Conservation (phyloP, 2,797 vertebrate species). For the Macropus fuliginosus region DNA sequence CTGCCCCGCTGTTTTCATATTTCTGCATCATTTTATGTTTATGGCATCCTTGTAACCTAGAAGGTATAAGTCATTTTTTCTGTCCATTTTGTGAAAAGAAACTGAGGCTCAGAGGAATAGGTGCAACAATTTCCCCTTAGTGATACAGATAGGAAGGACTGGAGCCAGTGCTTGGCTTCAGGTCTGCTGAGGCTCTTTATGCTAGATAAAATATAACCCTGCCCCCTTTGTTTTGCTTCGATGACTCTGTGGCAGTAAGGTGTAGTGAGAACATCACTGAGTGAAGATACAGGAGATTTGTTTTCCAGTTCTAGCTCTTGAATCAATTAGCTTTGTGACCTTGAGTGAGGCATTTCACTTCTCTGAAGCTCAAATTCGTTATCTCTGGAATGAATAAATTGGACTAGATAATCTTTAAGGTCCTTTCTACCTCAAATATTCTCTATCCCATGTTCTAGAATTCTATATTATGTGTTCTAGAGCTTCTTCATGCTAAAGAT, state of each 20-base stretch:
- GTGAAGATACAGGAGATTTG: neutral
- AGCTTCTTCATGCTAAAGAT: neutral
- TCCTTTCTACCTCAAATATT: neutral
- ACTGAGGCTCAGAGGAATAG: neutral
- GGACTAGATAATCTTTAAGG: neutral
- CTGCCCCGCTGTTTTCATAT: too few relatives aligned
- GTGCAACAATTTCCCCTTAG: too few relatives aligned
- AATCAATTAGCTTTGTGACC: neutral
- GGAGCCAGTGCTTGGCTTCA: neutral
- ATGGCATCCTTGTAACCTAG: neutral
- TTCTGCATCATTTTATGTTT: neutral
- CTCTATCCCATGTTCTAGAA: neutral
- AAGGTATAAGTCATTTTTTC: neutral
- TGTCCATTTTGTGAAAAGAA: neutral
- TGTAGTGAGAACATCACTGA: neutral
- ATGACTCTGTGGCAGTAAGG: neutral
- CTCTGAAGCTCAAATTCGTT: constrained; percentile 17
- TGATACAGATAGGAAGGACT: neutral
- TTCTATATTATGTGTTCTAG: neutral
- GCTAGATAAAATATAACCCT: too few relatives aligned
- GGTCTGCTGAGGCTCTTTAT: neutral
- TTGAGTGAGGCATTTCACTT: neutral
- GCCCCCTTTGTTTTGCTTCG: too few relatives aligned
- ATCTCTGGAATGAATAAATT: neutral
- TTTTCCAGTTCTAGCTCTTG: neutral